A percentile compares a stretch with the other conserved stretches of the same genome.
phyloP scores from a whole-genome alignment of 1,140 invertebrate genomes.

The Varroa destructor region DNA sequence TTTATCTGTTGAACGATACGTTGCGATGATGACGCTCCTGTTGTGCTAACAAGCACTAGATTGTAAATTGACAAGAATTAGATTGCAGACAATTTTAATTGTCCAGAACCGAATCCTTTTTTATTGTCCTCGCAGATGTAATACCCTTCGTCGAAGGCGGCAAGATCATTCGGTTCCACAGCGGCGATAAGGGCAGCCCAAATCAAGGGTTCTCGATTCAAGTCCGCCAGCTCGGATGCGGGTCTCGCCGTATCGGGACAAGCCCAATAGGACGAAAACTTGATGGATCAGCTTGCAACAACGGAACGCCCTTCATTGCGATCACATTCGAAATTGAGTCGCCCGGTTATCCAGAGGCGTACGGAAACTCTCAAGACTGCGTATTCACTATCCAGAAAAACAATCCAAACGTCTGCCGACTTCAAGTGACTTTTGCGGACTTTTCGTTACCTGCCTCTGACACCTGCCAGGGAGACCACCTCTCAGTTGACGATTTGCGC shows the following conservation, averaged over 20 bases:
- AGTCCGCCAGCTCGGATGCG: slow-evolving; percentile 14
- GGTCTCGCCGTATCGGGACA: slow-evolving; percentile 11
- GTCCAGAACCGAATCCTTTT: too few species aligned
- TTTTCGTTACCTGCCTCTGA: slow-evolving; percentile 5
- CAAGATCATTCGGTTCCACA: slow-evolving; percentile 17
- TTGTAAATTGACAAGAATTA: too few species aligned
- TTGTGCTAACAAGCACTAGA: too few species aligned
- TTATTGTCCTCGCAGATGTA: not conserved
- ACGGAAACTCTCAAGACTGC: slow-evolving; percentile 4
- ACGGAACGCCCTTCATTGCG: slow-evolving; percentile 2
- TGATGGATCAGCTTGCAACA: slow-evolving; percentile 9
- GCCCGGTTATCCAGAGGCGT: slow-evolving; percentile 24
- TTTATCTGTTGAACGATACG: too few species aligned
- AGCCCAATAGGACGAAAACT: slow-evolving; percentile 9
- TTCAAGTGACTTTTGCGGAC: slow-evolving; percentile 27
- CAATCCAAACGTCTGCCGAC: slow-evolving; percentile 13
- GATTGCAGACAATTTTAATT: too few species aligned
- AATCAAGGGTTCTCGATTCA: slow-evolving; percentile 9
- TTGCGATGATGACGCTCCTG: too few species aligned
- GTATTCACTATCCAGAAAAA: slow-evolving; percentile 20
- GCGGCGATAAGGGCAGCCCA: not conserved
- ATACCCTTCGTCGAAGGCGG: slow-evolving; percentile 18
- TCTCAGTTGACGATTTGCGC: slow-evolving; percentile 4
- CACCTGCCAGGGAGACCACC: slow-evolving; percentile 8
- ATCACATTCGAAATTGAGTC: slow-evolving; percentile 15